phyloP scores from a whole-genome alignment of 2,888 invertebrate genomes.

The Macaria liturata region DNA sequence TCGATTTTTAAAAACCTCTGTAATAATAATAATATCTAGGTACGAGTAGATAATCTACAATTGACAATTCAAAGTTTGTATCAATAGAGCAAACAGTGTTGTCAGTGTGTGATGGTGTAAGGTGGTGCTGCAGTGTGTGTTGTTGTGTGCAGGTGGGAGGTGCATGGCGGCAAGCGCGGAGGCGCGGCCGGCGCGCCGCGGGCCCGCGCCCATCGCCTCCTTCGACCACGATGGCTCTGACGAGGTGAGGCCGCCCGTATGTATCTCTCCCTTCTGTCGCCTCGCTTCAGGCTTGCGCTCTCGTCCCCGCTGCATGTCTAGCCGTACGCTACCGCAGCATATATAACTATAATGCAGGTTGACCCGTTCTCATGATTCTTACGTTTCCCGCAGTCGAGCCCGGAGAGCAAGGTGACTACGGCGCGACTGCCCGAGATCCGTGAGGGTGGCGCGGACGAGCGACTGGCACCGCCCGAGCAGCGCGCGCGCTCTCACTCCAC shows the following conservation, averaged over 20 bases:
- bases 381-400: constrained; percentile 76
- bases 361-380: background rate
- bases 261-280: constrained; percentile 63
- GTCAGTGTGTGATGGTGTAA: too few relatives aligned
- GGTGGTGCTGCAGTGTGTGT: background rate
- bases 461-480: constrained; percentile 58
- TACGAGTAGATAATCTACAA: too few relatives aligned
- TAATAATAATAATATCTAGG: too few relatives aligned
- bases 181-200: constrained; percentile 89
- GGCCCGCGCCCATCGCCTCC: constrained; percentile 96
- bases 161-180: constrained; percentile 53
- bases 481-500: constrained; percentile 74
- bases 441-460: constrained; percentile 55
- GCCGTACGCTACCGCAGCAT: too few relatives aligned
- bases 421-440: constrained; percentile 75
- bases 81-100: too few relatives aligned
- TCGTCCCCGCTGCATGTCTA: too few relatives aligned
- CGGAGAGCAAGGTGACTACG: constrained; percentile 79
- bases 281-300: background rate
- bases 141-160: constrained; percentile 17
- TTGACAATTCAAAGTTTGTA: too few relatives aligned
- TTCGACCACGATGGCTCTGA: constrained; percentile 94
- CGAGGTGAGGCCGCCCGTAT: constrained; percentile 85
- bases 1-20: too few relatives aligned
- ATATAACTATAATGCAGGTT: constrained; percentile 4